These are phyloP conservation scores for Lycocerus yunnanus DNA, from an alignment of 2,888 invertebrate species.

Conservation along the genomic window DNA sequence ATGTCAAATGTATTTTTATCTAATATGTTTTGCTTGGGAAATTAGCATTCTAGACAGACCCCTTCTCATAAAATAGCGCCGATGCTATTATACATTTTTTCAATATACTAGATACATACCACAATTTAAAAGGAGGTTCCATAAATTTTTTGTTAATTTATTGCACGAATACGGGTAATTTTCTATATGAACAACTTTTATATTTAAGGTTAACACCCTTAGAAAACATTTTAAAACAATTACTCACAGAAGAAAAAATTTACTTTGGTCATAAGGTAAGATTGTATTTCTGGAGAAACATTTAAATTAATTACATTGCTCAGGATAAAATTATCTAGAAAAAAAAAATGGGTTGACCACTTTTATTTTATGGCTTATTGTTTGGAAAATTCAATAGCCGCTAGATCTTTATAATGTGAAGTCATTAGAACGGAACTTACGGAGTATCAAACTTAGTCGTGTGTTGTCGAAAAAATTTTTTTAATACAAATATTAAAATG, in stretches of 20 bases:
- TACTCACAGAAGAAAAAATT: background rate
- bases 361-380: background rate
- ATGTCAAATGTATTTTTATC: background rate
- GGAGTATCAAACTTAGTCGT: background rate
- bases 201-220: background rate
- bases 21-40: background rate
- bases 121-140: background rate
- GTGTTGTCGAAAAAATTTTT: no score
- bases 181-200: background rate
- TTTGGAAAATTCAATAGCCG: background rate
- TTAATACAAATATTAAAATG: no score
- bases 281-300: background rate
- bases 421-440: no score
- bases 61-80: background rate
- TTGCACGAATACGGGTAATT: background rate
- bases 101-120: background rate
- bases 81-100: background rate
- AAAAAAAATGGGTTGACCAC: background rate
- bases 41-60: background rate
- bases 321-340: background rate
- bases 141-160: background rate
- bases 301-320: background rate
- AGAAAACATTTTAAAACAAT: background rate
- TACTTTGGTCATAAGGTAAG: background rate
- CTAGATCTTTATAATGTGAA: background rate